phyloP scores from a whole-genome alignment of 2,113 vertebrate genomes.

The Excalfactoria chinensis region DNA sequence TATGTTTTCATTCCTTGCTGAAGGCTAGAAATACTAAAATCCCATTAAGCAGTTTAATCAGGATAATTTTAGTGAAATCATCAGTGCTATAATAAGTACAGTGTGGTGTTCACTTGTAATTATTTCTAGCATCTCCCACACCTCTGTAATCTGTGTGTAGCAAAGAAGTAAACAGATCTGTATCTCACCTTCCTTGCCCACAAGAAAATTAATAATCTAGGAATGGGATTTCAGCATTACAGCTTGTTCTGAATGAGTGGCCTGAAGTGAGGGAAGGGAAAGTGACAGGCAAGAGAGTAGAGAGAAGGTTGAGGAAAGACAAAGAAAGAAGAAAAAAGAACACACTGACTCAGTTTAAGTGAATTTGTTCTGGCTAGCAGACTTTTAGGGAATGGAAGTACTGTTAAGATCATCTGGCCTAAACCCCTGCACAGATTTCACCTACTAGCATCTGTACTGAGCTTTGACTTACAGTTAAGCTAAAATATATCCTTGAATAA shows the following conservation, averaged over 20 bases:
- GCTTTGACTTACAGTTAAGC: not conserved
- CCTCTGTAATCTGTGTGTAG: accelerated
- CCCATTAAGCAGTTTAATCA: not conserved
- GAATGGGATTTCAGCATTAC: not conserved
- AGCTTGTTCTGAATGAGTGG: not conserved
- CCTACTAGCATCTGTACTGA: not conserved
- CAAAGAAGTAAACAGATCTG: not conserved
- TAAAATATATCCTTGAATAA: not conserved
- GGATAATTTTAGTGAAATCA: not conserved
- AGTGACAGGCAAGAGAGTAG: not conserved
- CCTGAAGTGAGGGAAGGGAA: not conserved
- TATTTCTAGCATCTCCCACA: not conserved
- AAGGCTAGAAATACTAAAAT: not conserved
- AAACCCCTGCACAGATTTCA: not conserved
- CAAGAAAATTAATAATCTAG: not conserved
- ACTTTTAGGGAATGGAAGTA: not conserved
- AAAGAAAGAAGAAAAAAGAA: not conserved
- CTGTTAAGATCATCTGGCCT: not conserved
- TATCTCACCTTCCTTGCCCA: not conserved
- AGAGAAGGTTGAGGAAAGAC: not conserved
- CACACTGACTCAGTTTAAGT: not conserved
- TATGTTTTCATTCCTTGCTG: not conserved
- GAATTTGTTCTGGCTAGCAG: not conserved
- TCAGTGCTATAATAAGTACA: not conserved
- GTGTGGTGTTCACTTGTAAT: not conserved